A percentile compares a stretch with the other conserved stretches of the same genome.
Evolutionary conservation across 2,888 invertebrate genomes (phyloP).

Genomic region (Heliothis peltigera): DNA sequence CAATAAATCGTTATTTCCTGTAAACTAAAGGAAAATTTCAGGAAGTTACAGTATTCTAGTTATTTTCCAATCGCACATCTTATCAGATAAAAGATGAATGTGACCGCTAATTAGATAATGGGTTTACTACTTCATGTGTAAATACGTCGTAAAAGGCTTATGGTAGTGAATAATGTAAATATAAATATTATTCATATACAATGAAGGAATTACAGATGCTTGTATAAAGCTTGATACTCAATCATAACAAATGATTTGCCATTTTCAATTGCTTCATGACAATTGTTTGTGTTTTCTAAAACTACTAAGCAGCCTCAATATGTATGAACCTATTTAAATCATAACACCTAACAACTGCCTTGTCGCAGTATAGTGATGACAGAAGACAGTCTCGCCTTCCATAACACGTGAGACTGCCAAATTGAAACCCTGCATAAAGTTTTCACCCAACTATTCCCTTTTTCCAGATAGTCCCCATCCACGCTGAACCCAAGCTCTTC

Average conservation of each 20-base stretch:
- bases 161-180: slow-evolving; percentile 9
- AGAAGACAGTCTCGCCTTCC: too few species aligned
- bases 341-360: too few species aligned
- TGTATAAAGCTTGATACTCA: neutral
- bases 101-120: slow-evolving; percentile 24
- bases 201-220: neutral
- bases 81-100: slow-evolving; percentile 57
- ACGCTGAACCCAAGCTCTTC: slow-evolving; percentile 93
- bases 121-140: slow-evolving; percentile 10
- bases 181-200: neutral
- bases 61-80: slow-evolving; percentile 59
- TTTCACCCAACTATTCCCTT: neutral
- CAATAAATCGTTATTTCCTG: slow-evolving; percentile 1
- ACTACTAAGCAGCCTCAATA: too few species aligned
- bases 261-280: neutral
- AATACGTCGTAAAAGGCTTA: slow-evolving; percentile 27
- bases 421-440: neutral
- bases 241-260: neutral
- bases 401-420: too few species aligned
- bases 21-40: slow-evolving; percentile 28
- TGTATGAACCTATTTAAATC: too few species aligned
- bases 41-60: slow-evolving; percentile 33
- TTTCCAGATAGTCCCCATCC: slow-evolving; percentile 94
- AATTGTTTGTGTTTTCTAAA: too few species aligned
- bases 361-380: too few species aligned